These are phyloP conservation scores for Ectemnius continuus DNA, from an alignment of 2,888 invertebrate genomes.

Conservation along the genomic window DNA sequence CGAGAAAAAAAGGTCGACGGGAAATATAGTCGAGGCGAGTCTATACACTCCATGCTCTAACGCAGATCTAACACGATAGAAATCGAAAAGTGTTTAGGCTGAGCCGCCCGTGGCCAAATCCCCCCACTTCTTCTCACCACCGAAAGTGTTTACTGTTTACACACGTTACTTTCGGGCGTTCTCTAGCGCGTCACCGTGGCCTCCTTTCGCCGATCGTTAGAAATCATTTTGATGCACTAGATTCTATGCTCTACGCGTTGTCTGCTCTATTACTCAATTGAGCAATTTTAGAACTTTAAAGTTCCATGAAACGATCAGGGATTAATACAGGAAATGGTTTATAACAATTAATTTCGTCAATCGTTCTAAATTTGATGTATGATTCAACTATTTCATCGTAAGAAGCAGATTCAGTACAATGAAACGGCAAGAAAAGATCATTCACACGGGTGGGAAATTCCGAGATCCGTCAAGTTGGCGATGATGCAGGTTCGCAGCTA, in stretches of 20 bases:
- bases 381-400: no score
- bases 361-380: no score
- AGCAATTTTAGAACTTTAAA: no score
- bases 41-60: constrained; percentile 48
- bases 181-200: constrained; percentile 48
- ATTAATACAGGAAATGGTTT: no score
- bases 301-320: no score
- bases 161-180: constrained; percentile 50
- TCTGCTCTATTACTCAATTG: no score
- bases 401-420: no score
- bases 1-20: constrained; percentile 16
- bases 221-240: constrained; percentile 16
- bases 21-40: constrained; percentile 26
- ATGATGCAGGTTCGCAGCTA: not conserved
- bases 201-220: constrained; percentile 40
- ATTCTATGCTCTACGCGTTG: not conserved
- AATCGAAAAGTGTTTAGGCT: constrained; percentile 17
- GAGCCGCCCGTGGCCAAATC: constrained; percentile 36
- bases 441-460: not conserved
- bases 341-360: no score
- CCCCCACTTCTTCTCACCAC: constrained; percentile 36
- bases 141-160: constrained; percentile 70
- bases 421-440: no score
- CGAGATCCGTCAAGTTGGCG: not conserved
- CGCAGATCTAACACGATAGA: constrained; percentile 64